Evolutionary conservation across 2,797 vertebrate species (phyloP).

Genomic region (Takifugu rubripes): DNA sequence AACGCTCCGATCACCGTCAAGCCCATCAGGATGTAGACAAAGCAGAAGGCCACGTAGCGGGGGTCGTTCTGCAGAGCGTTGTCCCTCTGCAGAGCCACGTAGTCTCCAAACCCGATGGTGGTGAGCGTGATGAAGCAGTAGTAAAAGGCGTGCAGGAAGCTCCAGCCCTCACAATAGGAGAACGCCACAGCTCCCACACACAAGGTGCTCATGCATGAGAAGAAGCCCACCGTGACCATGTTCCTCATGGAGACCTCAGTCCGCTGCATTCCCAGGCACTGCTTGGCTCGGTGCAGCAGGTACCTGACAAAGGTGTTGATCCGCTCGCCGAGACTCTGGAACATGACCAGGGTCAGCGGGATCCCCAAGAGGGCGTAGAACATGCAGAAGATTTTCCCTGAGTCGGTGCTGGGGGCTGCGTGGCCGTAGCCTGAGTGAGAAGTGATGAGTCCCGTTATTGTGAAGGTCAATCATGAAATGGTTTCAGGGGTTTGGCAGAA

Average conservation of each 20-base stretch:
- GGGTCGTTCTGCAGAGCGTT: constrained; percentile 91
- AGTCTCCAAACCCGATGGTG: constrained; percentile 98
- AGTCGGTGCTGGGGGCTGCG: constrained; percentile 93
- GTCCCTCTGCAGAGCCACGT: constrained; percentile 95
- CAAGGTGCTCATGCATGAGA: constrained; percentile 91
- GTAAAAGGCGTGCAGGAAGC: constrained; percentile 97
- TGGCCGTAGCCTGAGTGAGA: constrained; percentile 88
- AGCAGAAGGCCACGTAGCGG: constrained; percentile 96
- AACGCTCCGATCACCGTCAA: constrained; percentile 96
- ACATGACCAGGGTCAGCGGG: constrained; percentile 96
- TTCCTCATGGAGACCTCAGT: constrained; percentile 96
- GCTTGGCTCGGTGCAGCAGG: constrained; percentile 91
- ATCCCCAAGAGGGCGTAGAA: constrained; percentile 96
- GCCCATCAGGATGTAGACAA: constrained; percentile 94
- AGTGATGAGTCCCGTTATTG: not conserved
- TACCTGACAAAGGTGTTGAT: constrained; percentile 94
- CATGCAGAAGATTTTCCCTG: constrained; percentile 98
- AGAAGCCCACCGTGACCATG: constrained; percentile 96
- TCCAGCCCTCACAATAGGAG: constrained; percentile 94
- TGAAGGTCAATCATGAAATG: too few relatives aligned
- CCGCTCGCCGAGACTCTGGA: constrained; percentile 96
- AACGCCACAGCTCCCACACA: constrained; percentile 90
- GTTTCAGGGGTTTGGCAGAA: too few relatives aligned
- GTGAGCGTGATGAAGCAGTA: constrained; percentile 99
- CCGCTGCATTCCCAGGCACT: constrained; percentile 85